phyloP scores from a whole-genome alignment of 92 coral and sea anemone genomes.

The Bergia puertoricense region DNA sequence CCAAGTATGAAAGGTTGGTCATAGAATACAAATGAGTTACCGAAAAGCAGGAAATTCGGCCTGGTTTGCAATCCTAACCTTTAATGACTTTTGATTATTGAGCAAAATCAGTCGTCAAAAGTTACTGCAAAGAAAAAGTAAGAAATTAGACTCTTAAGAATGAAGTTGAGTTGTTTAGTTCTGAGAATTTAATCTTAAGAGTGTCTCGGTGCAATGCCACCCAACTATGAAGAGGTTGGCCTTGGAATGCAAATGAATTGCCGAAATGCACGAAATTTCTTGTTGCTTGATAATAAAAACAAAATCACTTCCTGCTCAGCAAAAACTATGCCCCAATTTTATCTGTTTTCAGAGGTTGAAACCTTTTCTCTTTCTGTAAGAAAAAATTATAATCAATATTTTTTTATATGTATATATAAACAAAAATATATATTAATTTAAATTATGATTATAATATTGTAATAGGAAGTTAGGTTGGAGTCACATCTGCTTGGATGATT shows the following conservation, averaged over 20 bases:
- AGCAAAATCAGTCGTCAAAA: not conserved
- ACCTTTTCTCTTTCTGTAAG: not conserved
- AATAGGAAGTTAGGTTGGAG: not conserved
- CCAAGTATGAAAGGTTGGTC: not conserved
- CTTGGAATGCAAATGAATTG: not conserved
- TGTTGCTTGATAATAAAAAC: not conserved
- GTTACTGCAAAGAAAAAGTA: not conserved
- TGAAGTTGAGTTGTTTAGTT: not conserved
- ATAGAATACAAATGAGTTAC: not conserved
- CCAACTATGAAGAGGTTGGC: not conserved
- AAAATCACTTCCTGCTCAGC: not conserved
- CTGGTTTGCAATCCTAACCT: not conserved
- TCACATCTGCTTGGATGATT: not conserved
- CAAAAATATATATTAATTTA: not conserved
- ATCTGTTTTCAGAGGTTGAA: not conserved
- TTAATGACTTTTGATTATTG: too few species aligned
- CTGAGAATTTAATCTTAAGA: not conserved
- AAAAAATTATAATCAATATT: too few species aligned
- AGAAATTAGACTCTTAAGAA: not conserved
- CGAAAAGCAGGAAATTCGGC: not conserved
- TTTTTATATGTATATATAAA: too few species aligned
- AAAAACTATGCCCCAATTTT: not conserved
- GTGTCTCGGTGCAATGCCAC: not conserved
- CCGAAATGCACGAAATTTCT: constrained; percentile 16
- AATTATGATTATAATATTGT: not conserved